Conservation (phyloP, 1,140 invertebrate genomes). For the Bombus superbus region DNA sequence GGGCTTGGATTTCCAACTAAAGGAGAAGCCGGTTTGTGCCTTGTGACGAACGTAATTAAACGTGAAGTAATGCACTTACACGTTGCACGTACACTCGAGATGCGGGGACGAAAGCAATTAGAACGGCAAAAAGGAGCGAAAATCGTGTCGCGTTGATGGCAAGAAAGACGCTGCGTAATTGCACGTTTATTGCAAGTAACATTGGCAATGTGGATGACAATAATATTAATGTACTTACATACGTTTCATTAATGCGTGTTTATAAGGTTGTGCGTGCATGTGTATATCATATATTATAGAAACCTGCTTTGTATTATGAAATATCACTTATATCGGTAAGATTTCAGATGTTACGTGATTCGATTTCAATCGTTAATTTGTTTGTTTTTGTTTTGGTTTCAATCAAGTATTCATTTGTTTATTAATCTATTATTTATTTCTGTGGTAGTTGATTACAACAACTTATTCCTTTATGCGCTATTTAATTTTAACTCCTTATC, state of each 20-base stretch:
- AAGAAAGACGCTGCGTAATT: background rate
- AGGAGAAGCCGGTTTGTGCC: background rate
- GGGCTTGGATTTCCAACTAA: constrained; percentile 2
- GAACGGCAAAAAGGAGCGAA: background rate
- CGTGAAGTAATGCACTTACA: background rate
- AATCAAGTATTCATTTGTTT: too few relatives aligned
- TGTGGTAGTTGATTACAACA: too few relatives aligned
- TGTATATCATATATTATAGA: too few relatives aligned
- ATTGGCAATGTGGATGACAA: background rate
- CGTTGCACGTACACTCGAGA: background rate
- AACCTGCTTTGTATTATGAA: too few relatives aligned
- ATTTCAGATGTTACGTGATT: too few relatives aligned
- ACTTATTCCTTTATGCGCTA: too few relatives aligned
- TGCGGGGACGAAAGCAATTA: constrained; percentile 5
- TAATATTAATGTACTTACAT: background rate
- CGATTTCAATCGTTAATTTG: too few relatives aligned
- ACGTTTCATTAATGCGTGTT: background rate
- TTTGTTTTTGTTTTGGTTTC: too few relatives aligned
- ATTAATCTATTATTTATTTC: too few relatives aligned
- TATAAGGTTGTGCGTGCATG: background rate
- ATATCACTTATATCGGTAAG: too few relatives aligned
- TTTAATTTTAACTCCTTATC: too few relatives aligned
- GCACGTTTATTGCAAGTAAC: too few relatives aligned
- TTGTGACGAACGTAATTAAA: constrained; percentile 6
- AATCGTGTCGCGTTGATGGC: background rate